A percentile compares a stretch with the other conserved stretches of the same genome.
Evolutionary conservation across 64 coral and sea anemone species (phyloP).

Genomic region (Acropora yongei): DNA sequence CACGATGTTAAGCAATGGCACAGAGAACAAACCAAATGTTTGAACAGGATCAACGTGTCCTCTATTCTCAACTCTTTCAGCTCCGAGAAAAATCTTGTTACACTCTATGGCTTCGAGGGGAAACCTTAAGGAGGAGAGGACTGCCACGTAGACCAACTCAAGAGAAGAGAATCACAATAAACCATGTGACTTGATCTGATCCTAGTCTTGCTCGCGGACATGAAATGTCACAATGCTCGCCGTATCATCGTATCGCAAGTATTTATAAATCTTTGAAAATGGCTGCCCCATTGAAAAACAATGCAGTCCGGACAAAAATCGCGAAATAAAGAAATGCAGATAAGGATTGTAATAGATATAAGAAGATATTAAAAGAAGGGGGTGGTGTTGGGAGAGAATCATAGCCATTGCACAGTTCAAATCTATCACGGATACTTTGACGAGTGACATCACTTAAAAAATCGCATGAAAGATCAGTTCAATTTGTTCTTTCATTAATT

Average conservation of each 20-base stretch:
- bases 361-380: too few species aligned
- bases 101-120: neutral
- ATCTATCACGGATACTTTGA: too few species aligned
- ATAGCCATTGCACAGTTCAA: too few species aligned
- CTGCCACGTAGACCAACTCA: too few species aligned
- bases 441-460: too few species aligned
- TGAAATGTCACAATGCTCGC: slow-evolving; percentile 32
- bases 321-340: neutral
- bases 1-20: neutral
- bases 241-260: slow-evolving; percentile 40
- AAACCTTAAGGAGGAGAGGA: too few species aligned
- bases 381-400: too few species aligned
- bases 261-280: slow-evolving; percentile 31
- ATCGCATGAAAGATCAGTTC: too few species aligned
- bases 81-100: neutral
- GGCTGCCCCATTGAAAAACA: neutral
- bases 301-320: neutral
- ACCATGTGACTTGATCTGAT: neutral
- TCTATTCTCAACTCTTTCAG: slow-evolving; percentile 1
- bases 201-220: slow-evolving; percentile 52
- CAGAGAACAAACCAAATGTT: slow-evolving; percentile 40
- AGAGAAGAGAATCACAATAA: neutral
- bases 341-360: too few species aligned
- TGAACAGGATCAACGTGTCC: slow-evolving; percentile 17
- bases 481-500: too few species aligned